Conservation (phyloP, 2,797 vertebrate genomes). For the Danio jaintianensis region DNA sequence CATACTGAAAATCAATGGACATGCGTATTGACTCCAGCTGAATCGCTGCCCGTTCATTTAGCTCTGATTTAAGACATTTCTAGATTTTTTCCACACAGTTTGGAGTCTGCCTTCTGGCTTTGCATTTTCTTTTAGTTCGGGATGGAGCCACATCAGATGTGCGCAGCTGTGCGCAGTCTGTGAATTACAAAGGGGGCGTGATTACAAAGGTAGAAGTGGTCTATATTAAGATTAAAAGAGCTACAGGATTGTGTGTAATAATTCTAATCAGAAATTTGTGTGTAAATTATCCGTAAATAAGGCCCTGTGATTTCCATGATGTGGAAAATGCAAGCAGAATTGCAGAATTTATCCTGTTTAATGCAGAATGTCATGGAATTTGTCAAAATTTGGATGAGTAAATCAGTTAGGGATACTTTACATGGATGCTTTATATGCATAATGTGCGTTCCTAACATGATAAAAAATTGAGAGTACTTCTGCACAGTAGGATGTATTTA, state of each 20-base stretch:
- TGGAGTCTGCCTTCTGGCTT: conserved; percentile 12
- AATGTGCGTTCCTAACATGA: too few relatives aligned
- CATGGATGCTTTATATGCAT: too few relatives aligned
- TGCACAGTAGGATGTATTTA: too few relatives aligned
- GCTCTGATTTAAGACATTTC: conserved; percentile 13
- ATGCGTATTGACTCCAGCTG: conserved; percentile 24
- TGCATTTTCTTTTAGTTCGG: conserved; percentile 9
- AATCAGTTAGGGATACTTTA: too few relatives aligned
- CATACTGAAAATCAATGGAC: conserved; percentile 22
- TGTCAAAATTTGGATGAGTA: background rate
- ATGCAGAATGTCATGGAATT: background rate
- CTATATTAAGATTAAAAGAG: conserved; percentile 8
- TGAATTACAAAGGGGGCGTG: conserved; percentile 18
- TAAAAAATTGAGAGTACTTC: too few relatives aligned
- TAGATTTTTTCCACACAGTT: conserved; percentile 2
- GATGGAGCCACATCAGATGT: conserved; percentile 20
- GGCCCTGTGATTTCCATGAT: background rate
- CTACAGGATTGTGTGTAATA: background rate
- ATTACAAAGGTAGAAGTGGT: background rate
- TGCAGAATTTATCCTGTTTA: background rate
- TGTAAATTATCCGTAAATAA: background rate
- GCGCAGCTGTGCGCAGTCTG: background rate
- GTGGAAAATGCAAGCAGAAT: background rate
- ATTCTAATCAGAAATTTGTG: background rate
- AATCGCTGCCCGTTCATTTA: conserved; percentile 27